Evolutionary conservation across 2,888 invertebrate genomes (phyloP).

Genomic region (Ormyrus thymus): DNA sequence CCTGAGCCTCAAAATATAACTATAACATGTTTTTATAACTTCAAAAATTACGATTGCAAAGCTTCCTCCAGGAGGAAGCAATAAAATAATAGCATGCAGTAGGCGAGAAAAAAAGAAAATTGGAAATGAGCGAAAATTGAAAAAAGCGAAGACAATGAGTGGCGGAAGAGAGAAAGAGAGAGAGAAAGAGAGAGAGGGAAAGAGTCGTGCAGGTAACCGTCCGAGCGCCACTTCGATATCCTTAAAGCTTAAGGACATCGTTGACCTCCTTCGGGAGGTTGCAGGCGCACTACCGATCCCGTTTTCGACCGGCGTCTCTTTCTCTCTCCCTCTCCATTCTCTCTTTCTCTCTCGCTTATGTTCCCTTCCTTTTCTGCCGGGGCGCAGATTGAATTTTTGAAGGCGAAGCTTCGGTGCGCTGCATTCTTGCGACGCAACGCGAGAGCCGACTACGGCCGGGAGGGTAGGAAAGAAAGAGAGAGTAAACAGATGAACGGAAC

Average conservation of each 20-base stretch:
- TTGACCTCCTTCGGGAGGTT: slow-evolving; percentile 67
- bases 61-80: too few species aligned
- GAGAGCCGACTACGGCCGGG: slow-evolving; percentile 11
- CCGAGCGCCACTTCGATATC: slow-evolving; percentile 66
- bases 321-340: slow-evolving; percentile 18
- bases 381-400: slow-evolving; percentile 52
- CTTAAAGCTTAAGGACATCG: slow-evolving; percentile 71
- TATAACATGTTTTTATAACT: too few species aligned
- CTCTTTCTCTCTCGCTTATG: too few species aligned
- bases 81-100: not conserved
- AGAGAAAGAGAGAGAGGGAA: not conserved
- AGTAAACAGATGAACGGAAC: not conserved
- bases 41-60: too few species aligned
- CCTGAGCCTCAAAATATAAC: too few species aligned
- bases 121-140: slow-evolving; percentile 20
- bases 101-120: not conserved
- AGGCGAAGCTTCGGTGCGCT: slow-evolving; percentile 1
- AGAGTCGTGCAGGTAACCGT: slow-evolving; percentile 47
- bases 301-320: slow-evolving; percentile 59
- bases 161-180: not conserved
- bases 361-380: too few species aligned
- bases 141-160: not conserved
- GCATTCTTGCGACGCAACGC: slow-evolving; percentile 23
- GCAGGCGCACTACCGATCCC: slow-evolving; percentile 50
- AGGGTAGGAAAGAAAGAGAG: not conserved